Percentiles rank a stretch among this genome's conserved stretches.
Evolutionary conservation across 2,113 vertebrate genomes (phyloP).

Genomic region (Pionites leucogaster): DNA sequence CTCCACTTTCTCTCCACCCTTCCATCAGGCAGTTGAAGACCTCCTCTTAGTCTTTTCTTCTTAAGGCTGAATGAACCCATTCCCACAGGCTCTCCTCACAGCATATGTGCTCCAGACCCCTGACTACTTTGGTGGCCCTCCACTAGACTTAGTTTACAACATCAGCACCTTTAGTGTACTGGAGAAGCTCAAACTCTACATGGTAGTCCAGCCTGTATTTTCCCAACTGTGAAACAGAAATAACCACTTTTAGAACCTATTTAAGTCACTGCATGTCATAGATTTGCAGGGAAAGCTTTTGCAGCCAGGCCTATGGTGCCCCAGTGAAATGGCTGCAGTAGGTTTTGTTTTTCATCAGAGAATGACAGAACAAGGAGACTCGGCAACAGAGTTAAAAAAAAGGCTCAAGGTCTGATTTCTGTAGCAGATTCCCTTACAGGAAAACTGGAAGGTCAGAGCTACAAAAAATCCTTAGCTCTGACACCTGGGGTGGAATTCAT

Average conservation of each 20-base stretch:
- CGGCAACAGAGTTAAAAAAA: not conserved
- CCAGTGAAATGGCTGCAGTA: not conserved
- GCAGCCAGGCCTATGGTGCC: not conserved
- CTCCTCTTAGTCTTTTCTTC: not conserved
- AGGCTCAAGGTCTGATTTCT: not conserved
- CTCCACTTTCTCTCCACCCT: not conserved
- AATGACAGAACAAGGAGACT: not conserved
- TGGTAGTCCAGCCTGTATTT: not conserved
- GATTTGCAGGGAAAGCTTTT: not conserved
- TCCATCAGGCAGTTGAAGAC: not conserved
- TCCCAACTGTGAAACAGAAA: not conserved
- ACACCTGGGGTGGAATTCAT: not conserved
- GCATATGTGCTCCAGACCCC: not conserved
- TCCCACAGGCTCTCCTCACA: not conserved
- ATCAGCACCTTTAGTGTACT: not conserved
- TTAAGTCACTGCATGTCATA: not conserved
- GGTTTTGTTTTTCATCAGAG: not conserved
- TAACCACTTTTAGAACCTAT: not conserved
- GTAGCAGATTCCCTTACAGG: not conserved
- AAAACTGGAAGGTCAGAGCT: not conserved
- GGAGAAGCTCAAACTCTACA: not conserved
- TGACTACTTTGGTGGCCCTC: not conserved
- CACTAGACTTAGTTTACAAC: not conserved
- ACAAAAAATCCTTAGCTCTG: not conserved
- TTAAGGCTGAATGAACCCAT: not conserved